These are phyloP conservation scores for Xiphias gladius DNA, from an alignment of 2,113 vertebrate species.

Conservation along the genomic window DNA sequence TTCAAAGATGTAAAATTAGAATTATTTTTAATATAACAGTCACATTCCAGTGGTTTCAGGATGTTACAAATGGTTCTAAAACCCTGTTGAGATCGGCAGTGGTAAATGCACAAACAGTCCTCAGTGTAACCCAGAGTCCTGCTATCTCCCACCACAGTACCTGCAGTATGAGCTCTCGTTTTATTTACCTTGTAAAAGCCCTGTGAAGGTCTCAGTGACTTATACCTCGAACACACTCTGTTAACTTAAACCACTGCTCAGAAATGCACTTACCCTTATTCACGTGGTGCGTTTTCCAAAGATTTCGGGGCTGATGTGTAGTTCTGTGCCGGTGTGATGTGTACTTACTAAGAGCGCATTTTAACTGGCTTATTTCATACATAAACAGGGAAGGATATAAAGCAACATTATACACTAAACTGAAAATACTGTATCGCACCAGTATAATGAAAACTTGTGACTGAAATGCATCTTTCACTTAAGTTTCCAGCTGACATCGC, in stretches of 20 bases:
- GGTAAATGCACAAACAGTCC: slow-evolving; percentile 39
- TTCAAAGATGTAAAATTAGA: neutral
- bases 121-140: slow-evolving; percentile 28
- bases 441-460: neutral
- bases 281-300: neutral
- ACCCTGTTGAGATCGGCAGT: neutral
- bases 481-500: slow-evolving; percentile 4
- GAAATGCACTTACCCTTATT: neutral
- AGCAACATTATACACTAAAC: neutral
- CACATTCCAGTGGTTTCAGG: neutral
- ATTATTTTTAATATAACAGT: neutral
- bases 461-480: neutral
- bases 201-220: slow-evolving; percentile 26
- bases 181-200: slow-evolving; percentile 43
- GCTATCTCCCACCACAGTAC: slow-evolving; percentile 28
- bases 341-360: neutral
- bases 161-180: slow-evolving; percentile 20
- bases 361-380: neutral
- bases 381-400: neutral
- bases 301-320: neutral
- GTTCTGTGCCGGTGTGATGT: slow-evolving; percentile 1
- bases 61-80: neutral
- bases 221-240: neutral
- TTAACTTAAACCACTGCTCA: neutral
- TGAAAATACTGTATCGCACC: neutral